Conservation (phyloP, 1,140 invertebrate genomes). For the Brachionus asplanchnoidis region DNA sequence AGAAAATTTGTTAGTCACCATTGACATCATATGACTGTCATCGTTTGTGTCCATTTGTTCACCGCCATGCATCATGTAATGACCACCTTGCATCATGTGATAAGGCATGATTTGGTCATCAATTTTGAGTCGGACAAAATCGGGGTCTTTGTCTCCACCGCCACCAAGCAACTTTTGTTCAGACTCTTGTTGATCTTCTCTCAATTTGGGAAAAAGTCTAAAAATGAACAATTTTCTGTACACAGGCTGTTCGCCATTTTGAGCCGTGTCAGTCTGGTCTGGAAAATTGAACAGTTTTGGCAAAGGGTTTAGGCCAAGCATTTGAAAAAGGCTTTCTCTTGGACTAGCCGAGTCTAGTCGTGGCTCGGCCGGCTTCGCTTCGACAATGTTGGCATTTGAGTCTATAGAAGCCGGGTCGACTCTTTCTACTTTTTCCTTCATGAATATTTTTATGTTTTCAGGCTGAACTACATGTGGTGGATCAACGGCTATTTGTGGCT, state of each 20-base stretch:
- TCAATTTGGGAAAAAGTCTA: not conserved
- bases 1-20: not conserved
- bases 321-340: not conserved
- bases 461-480: not conserved
- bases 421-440: not conserved
- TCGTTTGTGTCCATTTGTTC: not conserved
- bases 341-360: not conserved
- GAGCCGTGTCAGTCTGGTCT: not conserved
- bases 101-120: not conserved
- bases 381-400: not conserved
- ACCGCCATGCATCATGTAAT: not conserved
- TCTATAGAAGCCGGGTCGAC: not conserved
- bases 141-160: not conserved
- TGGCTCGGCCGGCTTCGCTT: not conserved
- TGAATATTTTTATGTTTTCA: not conserved
- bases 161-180: not conserved
- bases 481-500: not conserved
- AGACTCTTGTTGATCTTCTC: not conserved
- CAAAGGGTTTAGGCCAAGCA: not conserved
- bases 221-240: conserved; percentile 7
- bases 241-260: not conserved
- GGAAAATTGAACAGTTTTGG: conserved; percentile 23
- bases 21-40: conserved; percentile 16
- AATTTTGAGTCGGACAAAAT: conserved; percentile 3
- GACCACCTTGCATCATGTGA: not conserved